Conservation (phyloP, 2,797 vertebrate species). For the Rhincodon typus region DNA sequence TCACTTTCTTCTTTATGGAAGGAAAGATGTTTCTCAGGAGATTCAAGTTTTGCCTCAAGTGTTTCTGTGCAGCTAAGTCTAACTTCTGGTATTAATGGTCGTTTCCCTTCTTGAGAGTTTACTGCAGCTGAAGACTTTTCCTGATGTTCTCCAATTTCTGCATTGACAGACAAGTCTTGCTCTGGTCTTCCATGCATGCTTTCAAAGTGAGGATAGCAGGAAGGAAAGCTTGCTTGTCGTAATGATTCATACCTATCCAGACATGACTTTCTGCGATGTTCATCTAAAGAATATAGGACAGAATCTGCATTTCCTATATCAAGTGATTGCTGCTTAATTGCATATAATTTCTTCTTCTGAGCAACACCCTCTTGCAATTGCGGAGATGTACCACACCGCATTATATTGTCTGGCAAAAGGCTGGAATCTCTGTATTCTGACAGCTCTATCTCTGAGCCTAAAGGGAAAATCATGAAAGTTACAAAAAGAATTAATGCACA, state of each 20-base stretch:
- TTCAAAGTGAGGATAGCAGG: slow-evolving; percentile 50
- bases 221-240: slow-evolving; percentile 60
- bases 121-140: slow-evolving; percentile 49
- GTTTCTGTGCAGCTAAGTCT: slow-evolving; percentile 94
- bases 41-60: slow-evolving; percentile 77
- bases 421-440: slow-evolving; percentile 90
- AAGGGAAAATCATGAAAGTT: slow-evolving; percentile 51
- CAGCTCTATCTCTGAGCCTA: slow-evolving; percentile 90
- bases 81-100: slow-evolving; percentile 90
- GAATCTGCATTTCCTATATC: slow-evolving; percentile 96
- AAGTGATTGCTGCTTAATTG: slow-evolving; percentile 98
- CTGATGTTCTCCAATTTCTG: slow-evolving; percentile 58
- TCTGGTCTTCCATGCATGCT: slow-evolving; percentile 54
- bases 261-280: slow-evolving; percentile 93
- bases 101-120: slow-evolving; percentile 57
- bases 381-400: slow-evolving; percentile 64
- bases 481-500: not conserved
- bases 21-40: slow-evolving; percentile 52
- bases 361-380: slow-evolving; percentile 79
- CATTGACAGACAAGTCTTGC: slow-evolving; percentile 56
- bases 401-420: slow-evolving; percentile 84
- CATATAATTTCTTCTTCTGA: slow-evolving; percentile 89
- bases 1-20: slow-evolving; percentile 77
- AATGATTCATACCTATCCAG: slow-evolving; percentile 84
- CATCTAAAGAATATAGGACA: slow-evolving; percentile 86